Evolutionary conservation across 2,113 vertebrate species (phyloP), one percentile per base, ranked within the genome.

Genomic region (Bagarius yarrelli): DNA sequence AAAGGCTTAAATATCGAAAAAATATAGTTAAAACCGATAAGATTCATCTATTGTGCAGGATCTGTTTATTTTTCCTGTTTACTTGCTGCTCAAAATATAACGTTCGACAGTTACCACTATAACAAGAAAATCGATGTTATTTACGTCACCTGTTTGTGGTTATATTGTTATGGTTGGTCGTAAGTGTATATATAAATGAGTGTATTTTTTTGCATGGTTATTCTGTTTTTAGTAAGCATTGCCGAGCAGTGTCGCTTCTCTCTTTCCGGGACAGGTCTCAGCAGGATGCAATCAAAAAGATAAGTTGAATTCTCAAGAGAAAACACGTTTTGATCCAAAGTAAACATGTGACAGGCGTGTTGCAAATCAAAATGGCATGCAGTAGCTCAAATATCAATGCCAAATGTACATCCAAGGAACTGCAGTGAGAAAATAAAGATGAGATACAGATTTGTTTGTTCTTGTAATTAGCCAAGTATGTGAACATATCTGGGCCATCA

Each of bases 251-350:
- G 32, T 40, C 66, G 8, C 77, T 36, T 34, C 23, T 14, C 12
- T 32, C 56, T 40, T 18, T 34, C 40, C 16, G 21, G 44, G 57
- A 52, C 80, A 76, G 72, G 80, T 67, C 52, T 8, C 19, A 57
- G 50, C 80, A 81, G 34, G 72, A 56, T 59, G 18, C 32, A 63
- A 76, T 81, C 61, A 50, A 59, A 47, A 81, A 47, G 60, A 57
- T 67, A 76, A 67, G 52, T 3, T 13, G 18, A 34, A 64, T 81
- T 75, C 71, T 32, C 50, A 57, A 76, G 61, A 76, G 63, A 81
- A 81, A 76, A 6, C 30, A n/a, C 8, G 23, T 47, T 47, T 5
- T 13, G 50, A 30, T 63, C 80, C 71, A 81, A 81, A 67, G 25
- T 8, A 67, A 69, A 47, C 72, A 69, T 67, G 40, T 53, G 67